phyloP scores from a whole-genome alignment of 2,113 vertebrate genomes.

The Grallaria varia region DNA sequence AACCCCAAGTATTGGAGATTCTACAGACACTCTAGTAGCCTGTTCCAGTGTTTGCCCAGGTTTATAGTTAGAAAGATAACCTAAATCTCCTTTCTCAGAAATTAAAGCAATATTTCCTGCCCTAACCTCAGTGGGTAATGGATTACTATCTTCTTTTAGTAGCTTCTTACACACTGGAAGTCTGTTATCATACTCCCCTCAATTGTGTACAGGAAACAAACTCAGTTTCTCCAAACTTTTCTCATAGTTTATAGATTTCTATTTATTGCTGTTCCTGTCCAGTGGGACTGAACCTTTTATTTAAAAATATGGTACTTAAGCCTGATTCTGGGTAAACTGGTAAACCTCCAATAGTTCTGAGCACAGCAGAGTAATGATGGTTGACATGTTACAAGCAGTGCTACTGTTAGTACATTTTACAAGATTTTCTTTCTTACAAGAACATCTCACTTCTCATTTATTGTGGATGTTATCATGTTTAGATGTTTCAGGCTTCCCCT shows the following conservation, averaged over 20 bases:
- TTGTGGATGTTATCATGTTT: neutral
- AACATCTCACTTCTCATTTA: constrained; percentile 27
- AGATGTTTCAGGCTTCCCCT: constrained; percentile 10
- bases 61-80: constrained; percentile 40
- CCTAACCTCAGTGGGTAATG: neutral
- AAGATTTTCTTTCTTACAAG: neutral
- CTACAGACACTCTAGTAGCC: neutral
- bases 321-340: neutral
- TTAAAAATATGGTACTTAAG: neutral
- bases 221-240: neutral
- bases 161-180: neutral
- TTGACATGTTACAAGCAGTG: neutral
- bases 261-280: constrained; percentile 1
- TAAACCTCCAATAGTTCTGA: neutral
- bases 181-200: neutral
- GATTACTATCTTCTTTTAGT: neutral
- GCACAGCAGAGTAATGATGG: neutral
- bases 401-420: neutral
- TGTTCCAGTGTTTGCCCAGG: neutral
- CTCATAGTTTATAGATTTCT: neutral
- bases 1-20: neutral
- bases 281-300: neutral
- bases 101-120: constrained; percentile 27
- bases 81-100: constrained; percentile 13
- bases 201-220: neutral